Percentiles rank a stretch among this genome's conserved stretches.
phyloP scores from a whole-genome alignment of 2,113 vertebrate genomes.

The Eidolon helvum region DNA sequence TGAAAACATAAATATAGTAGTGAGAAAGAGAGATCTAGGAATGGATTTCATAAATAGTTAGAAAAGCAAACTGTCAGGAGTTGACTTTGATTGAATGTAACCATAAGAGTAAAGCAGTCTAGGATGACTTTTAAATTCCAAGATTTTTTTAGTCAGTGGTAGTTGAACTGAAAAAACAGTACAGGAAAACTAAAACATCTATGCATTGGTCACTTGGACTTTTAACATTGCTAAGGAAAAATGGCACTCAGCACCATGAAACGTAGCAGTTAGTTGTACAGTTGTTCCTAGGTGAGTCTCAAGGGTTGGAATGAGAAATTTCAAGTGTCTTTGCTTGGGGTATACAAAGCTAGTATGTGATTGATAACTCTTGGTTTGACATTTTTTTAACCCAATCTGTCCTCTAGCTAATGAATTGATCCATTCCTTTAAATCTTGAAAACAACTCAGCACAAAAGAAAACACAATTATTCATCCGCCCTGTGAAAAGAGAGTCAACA shows the following conservation, averaged over 20 bases:
- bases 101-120: not conserved
- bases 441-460: not conserved
- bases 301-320: not conserved
- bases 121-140: not conserved
- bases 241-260: not conserved
- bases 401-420: not conserved
- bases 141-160: not conserved
- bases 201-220: not conserved
- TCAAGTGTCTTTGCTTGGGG: not conserved
- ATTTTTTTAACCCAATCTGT: not conserved
- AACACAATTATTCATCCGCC: not conserved
- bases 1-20: not conserved
- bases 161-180: not conserved
- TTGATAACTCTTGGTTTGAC: not conserved
- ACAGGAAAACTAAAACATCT: not conserved
- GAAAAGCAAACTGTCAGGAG: not conserved
- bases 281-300: not conserved
- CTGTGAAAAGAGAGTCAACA: not conserved
- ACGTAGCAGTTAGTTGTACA: fast-evolving
- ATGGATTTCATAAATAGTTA: not conserved
- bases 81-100: not conserved
- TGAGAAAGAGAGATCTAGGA: not conserved
- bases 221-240: not conserved
- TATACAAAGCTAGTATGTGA: not conserved
- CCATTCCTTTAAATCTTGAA: not conserved